Conservation (phyloP, 2,888 invertebrate genomes). For the Drosophila helvetica region DNA sequence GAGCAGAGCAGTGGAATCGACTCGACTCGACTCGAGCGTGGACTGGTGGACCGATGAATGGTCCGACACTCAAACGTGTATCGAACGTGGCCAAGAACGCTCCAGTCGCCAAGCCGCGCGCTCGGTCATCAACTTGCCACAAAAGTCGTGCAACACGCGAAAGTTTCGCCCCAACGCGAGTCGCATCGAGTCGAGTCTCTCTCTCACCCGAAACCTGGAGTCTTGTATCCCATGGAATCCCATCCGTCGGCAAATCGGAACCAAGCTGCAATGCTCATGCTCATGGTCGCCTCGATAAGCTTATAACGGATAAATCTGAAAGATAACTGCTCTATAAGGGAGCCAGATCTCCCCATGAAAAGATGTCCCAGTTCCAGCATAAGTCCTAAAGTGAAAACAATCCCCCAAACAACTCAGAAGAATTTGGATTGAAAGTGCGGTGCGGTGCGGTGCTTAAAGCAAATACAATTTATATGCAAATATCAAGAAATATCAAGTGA, state of each 20-base stretch:
- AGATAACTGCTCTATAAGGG: conserved; percentile 23
- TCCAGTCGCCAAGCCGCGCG: conserved; percentile 74
- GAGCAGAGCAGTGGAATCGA: no score
- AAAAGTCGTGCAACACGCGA: conserved; percentile 24
- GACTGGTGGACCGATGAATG: conserved; percentile 26
- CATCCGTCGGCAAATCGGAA: conserved; percentile 22
- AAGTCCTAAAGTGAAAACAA: conserved; percentile 6
- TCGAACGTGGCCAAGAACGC: conserved; percentile 71
- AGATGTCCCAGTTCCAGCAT: background rate
- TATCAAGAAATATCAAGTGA: conserved; percentile 26
- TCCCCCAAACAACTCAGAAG: conserved; percentile 6
- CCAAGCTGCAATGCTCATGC: conserved; percentile 39
- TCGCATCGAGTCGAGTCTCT: background rate
- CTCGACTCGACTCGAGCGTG: no score
- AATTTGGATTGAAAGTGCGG: conserved; percentile 17
- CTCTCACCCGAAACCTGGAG: background rate
- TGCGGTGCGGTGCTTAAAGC: conserved; percentile 28
- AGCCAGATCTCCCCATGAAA: conserved; percentile 1
- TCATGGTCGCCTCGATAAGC: conserved; percentile 10
- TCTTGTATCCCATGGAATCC: conserved; percentile 14
- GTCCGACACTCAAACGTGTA: conserved; percentile 67
- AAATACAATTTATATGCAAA: conserved; percentile 56
- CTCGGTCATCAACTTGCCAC: conserved; percentile 56
- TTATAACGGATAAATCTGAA: conserved; percentile 15
- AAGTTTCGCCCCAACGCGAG: conserved; percentile 22